These are phyloP conservation scores for Macrotis lagotis DNA, from an alignment of 2,113 vertebrate species.

Conservation along the genomic window DNA sequence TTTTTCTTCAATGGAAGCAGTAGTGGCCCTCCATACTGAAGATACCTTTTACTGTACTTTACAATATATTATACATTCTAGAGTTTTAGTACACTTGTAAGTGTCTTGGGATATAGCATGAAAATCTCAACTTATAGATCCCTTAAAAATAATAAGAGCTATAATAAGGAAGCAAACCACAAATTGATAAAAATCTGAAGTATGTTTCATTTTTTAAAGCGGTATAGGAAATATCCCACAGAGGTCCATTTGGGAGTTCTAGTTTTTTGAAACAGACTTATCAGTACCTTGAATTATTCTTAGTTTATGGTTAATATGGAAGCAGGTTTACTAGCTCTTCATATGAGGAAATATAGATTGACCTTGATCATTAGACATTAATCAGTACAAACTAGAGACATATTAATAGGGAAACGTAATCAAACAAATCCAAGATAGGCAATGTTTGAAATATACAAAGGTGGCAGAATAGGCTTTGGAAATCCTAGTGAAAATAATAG, in stretches of 20 bases:
- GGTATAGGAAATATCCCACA: no score
- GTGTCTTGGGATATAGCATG: neutral
- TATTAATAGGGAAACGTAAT: constrained; percentile 16
- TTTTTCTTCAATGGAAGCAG: neutral
- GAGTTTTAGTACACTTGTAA: neutral
- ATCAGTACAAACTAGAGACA: constrained; percentile 48
- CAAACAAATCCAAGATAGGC: neutral
- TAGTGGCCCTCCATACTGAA: neutral
- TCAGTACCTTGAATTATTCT: neutral
- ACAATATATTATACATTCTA: neutral
- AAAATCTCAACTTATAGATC: neutral
- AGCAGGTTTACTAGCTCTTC: neutral
- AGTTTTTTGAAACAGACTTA: neutral
- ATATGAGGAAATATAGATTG: constrained; percentile 51
- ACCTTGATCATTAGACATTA: constrained; percentile 37
- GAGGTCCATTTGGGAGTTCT: neutral
- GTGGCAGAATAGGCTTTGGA: constrained; percentile 31
- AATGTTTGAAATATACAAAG: neutral
- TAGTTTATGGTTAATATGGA: neutral
- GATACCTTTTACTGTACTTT: neutral
- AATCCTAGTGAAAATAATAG: neutral
- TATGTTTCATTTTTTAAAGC: neutral
- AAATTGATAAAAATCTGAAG: neutral
- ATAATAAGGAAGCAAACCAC: neutral
- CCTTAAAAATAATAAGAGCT: neutral